These are phyloP conservation scores for Sarcophaga carnaria DNA, from an alignment of 2,888 invertebrate genomes.

Conservation along the genomic window DNA sequence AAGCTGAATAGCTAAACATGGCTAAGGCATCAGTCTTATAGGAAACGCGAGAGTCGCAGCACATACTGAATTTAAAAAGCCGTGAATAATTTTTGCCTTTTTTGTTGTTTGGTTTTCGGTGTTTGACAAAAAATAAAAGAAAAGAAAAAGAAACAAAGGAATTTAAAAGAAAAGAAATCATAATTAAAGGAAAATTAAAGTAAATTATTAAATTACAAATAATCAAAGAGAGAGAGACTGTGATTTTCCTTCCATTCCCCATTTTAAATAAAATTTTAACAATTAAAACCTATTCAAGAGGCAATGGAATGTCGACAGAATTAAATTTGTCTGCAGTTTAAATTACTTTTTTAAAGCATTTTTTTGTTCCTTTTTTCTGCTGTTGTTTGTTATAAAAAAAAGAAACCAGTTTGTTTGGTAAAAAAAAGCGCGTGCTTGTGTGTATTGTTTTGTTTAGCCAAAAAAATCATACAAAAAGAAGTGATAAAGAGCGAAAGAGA, in stretches of 20 bases:
- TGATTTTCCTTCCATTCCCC: background rate
- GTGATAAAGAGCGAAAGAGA: conserved; percentile 22
- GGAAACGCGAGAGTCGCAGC: conserved; percentile 70
- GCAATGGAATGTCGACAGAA: background rate
- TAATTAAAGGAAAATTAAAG: background rate
- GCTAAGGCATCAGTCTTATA: conserved; percentile 66
- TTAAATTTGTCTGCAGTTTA: conserved; percentile 33
- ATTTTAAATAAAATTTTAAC: no score
- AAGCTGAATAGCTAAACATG: conserved; percentile 55
- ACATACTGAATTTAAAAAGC: conserved; percentile 6
- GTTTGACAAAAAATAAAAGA: background rate
- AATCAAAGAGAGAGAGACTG: background rate
- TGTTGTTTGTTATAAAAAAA: conserved; percentile 9
- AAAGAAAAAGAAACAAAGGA: background rate
- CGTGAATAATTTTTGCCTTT: background rate
- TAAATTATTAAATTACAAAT: background rate
- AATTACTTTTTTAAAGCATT: conserved; percentile 41
- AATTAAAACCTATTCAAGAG: background rate
- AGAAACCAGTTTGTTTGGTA: conserved; percentile 60
- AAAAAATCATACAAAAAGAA: conserved; percentile 36
- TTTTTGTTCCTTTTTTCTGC: conserved; percentile 22
- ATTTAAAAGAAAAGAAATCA: background rate
- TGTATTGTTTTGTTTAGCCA: conserved; percentile 60
- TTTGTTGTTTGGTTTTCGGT: background rate
- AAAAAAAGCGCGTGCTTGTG: conserved; percentile 67